Conservation (phyloP, 1,140 invertebrate species). For the Leptopilina boulardi region DNA sequence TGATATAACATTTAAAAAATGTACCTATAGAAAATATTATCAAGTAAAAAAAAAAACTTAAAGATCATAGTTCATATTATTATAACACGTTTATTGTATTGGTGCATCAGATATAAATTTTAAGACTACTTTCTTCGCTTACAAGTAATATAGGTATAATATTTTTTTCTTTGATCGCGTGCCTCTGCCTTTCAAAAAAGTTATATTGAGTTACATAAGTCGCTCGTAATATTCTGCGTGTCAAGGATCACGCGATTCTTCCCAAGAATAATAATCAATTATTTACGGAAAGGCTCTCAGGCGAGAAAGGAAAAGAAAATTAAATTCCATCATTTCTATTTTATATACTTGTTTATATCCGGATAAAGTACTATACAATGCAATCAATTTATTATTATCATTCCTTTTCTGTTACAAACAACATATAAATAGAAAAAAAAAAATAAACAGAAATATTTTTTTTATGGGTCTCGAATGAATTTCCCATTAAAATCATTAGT, state of each 20-base stretch:
- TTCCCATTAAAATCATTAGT: too few relatives aligned
- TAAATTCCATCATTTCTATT: conserved; percentile 11
- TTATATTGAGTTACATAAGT: conserved; percentile 21
- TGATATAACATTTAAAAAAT: background rate
- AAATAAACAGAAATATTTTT: too few relatives aligned
- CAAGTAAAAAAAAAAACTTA: background rate
- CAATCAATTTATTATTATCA: background rate
- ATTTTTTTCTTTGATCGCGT: conserved; percentile 21
- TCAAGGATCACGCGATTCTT: conserved; percentile 29
- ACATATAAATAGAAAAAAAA: too few relatives aligned
- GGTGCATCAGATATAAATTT: conserved; percentile 17
- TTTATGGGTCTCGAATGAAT: too few relatives aligned
- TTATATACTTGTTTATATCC: background rate
- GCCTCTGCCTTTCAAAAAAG: conserved; percentile 16
- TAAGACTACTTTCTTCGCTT: conserved; percentile 1
- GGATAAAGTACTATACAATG: background rate
- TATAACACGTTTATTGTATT: background rate
- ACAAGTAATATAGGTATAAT: too few relatives aligned
- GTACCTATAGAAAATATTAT: conserved; percentile 3
- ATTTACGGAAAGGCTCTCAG: background rate
- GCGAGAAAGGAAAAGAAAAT: background rate
- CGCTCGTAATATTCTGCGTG: conserved; percentile 24
- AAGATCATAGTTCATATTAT: conserved; percentile 20
- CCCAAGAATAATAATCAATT: conserved; percentile 16
- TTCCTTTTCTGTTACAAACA: too few relatives aligned